Percentiles rank a stretch among this genome's conserved stretches.
These are phyloP conservation scores for Sebastes hubbsi DNA, from an alignment of 2,797 vertebrate genomes.

Conservation along the genomic window DNA sequence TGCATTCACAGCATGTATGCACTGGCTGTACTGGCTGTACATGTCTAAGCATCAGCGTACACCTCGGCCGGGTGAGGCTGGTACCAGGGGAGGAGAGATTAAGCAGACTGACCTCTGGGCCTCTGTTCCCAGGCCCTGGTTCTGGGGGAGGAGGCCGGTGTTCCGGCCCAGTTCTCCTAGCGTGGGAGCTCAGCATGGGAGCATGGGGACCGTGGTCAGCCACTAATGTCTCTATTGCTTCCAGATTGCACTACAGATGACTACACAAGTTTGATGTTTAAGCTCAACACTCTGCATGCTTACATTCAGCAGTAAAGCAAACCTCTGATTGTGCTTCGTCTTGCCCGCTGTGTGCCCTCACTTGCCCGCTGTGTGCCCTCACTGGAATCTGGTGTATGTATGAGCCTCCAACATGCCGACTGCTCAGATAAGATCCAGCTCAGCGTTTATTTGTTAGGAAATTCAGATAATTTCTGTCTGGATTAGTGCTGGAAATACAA, in stretches of 20 bases:
- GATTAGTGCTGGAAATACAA: slow-evolving; percentile 20
- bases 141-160: slow-evolving; percentile 65
- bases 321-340: slow-evolving; percentile 29
- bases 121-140: slow-evolving; percentile 79
- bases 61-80: slow-evolving; percentile 51
- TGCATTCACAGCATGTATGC: neutral
- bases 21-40: neutral
- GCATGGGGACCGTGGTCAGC: slow-evolving; percentile 71
- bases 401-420: slow-evolving; percentile 44
- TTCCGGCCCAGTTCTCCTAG: slow-evolving; percentile 75
- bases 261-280: slow-evolving; percentile 41
- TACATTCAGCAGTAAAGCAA: slow-evolving; percentile 54
- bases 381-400: slow-evolving; percentile 6
- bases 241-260: slow-evolving; percentile 78
- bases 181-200: slow-evolving; percentile 76
- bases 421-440: slow-evolving; percentile 59
- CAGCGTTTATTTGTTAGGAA: slow-evolving; percentile 59
- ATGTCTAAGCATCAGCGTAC: slow-evolving; percentile 21
- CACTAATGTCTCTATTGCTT: slow-evolving; percentile 81
- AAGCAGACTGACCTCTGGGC: slow-evolving; percentile 57
- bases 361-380: slow-evolving; percentile 18
- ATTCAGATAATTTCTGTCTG: slow-evolving; percentile 45
- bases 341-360: slow-evolving; percentile 20
- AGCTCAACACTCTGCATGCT: slow-evolving; percentile 35
- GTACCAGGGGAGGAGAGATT: slow-evolving; percentile 56